Evolutionary conservation across 2,797 vertebrate species (phyloP), one percentile per base, ranked within the genome.

Genomic region (Aratinga solstitialis): DNA sequence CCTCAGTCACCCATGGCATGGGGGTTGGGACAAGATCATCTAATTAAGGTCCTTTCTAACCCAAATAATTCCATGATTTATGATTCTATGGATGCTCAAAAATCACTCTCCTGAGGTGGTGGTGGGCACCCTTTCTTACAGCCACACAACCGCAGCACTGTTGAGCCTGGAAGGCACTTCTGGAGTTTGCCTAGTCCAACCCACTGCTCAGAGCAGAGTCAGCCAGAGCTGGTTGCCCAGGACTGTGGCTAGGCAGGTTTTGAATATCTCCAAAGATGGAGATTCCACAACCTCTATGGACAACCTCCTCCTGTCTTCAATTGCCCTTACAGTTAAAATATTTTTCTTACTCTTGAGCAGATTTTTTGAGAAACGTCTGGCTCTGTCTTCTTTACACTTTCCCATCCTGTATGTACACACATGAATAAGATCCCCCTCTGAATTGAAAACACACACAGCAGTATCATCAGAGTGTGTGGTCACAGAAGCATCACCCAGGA

Each of bases 381-480:
- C 5, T 43, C 62, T 66, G 42, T n/a, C 68, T 24, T 69, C 63
- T 76, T 76, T 78, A 53, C 22, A 40, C 5, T 13, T 9, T 84
- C 27, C 7, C 5, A 51, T 75, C 36, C 59, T 67, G 2, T 73
- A 34, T 82, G 81, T 59, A 21, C 20, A 30, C 12, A 26, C 21
- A 42, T 7, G 9, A n/a, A n/a, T 36, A 42, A 72, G 47, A n/a
- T 36, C 3, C 7, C 7, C 1, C 8, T 72, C 53, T 67, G 43
- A 84, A 56, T 7, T 10, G 48, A 51, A 87, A 59, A 72, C 47
- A 5, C 61, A 58, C 34, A 43, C 0, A 5, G 59, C 62, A 53
- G 7, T 54, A 38, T 54, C 36, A 38, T 61, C 50, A 30, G 7
- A 56, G 12, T 0, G 0, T 32, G 18, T n/a, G 26, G 23, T 20